Conservation (phyloP, 1,140 invertebrate genomes). For the Calosoma granatense region DNA sequence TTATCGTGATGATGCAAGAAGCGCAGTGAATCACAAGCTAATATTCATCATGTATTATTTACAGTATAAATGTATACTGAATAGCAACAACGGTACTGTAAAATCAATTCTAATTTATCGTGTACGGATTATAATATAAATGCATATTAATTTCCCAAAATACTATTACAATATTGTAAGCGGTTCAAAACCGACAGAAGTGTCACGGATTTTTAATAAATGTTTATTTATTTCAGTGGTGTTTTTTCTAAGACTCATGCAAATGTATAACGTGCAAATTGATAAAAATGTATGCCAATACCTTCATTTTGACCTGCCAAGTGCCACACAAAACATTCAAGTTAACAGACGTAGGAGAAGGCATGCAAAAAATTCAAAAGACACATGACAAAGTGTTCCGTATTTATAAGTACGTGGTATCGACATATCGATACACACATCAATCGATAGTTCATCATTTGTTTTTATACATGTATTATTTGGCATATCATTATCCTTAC, state of each 20-base stretch:
- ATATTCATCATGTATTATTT: background rate
- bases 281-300: slow-evolving; percentile 39
- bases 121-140: too few species aligned
- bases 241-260: background rate
- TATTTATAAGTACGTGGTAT: background rate
- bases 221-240: too few species aligned
- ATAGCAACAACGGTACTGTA: too few species aligned
- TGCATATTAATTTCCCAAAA: too few species aligned
- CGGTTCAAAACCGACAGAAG: too few species aligned
- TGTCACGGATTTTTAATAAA: too few species aligned
- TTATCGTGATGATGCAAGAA: background rate
- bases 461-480: too few species aligned
- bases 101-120: too few species aligned
- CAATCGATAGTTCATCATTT: slow-evolving; percentile 1
- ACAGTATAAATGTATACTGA: too few species aligned
- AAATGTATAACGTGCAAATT: slow-evolving; percentile 12
- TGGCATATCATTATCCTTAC: slow-evolving; percentile 1
- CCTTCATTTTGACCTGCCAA: slow-evolving; percentile 48
- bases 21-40: background rate
- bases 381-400: slow-evolving; percentile 32
- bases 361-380: slow-evolving; percentile 48
- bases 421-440: too few species aligned
- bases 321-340: slow-evolving; percentile 50
- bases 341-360: slow-evolving; percentile 42
- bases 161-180: too few species aligned